phyloP scores from a whole-genome alignment of 2,797 vertebrate species.

The Petrocephalus sullivani region DNA sequence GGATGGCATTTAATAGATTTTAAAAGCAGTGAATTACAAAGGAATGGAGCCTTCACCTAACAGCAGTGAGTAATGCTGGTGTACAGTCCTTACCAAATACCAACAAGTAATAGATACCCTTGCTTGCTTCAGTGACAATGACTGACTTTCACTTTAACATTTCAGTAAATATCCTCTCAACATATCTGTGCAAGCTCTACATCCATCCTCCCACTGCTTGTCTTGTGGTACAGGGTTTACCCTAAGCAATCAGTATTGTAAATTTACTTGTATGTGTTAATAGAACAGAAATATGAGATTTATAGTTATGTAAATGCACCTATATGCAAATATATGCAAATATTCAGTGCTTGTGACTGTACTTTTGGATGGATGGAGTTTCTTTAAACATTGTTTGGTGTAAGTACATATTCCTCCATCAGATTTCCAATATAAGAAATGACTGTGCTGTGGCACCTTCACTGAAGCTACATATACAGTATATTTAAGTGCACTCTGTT shows the following conservation, averaged over 20 bases:
- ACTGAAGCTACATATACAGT: neutral
- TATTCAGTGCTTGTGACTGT: neutral
- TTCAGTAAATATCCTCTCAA: neutral
- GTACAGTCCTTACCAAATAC: neutral
- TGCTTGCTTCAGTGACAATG: neutral
- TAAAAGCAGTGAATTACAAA: slow-evolving; percentile 54
- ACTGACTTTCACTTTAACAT: neutral
- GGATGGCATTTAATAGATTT: slow-evolving; percentile 61
- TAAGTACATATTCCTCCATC: neutral
- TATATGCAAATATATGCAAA: neutral
- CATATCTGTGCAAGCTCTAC: neutral
- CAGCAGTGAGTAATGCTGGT: slow-evolving; percentile 6
- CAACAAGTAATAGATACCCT: neutral
- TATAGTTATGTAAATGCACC: slow-evolving; percentile 2
- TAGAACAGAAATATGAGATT: neutral
- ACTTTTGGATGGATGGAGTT: neutral
- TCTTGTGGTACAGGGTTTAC: neutral
- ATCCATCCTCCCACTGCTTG: neutral
- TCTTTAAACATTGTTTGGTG: neutral
- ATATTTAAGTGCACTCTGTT: neutral
- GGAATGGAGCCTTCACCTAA: slow-evolving; percentile 43
- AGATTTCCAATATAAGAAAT: neutral
- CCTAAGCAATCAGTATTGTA: neutral
- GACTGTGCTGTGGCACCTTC: neutral
- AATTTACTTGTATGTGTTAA: neutral